Base-by-base conservation (phyloP, 1,140 invertebrate genomes). In the Drosophila nikananu region DNA sequence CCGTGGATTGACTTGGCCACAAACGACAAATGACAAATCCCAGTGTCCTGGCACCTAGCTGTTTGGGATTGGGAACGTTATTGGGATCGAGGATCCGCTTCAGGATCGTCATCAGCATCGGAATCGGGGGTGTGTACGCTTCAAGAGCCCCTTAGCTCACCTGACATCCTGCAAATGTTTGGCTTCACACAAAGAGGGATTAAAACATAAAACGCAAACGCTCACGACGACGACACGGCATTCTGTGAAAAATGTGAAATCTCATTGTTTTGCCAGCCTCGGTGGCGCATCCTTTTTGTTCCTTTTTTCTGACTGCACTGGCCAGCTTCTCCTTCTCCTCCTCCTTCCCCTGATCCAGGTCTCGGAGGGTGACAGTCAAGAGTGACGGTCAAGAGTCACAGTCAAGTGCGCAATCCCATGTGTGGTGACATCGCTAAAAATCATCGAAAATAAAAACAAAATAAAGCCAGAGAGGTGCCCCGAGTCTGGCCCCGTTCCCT, bases 201-300 rank as follows among this genome's bases (percentile, higher is more conserved):
- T 87, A 87, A 78, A 82, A 68, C 83, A 75, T 86, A 86, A 86
- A 86, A 79, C 52, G 51, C 63, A 86, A 86, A 79, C 52, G 51
- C 63, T 80, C 71, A 80, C 51, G 64, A 73, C 12, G 12, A 35
- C 30, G 30, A 32, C 65, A 21, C 44, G 27, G 37, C 57, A 77
- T 87, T 87, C 83, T 66, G 19, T 74, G 46, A 77, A 72, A 72
- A 79, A 76, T 82, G 41, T 71, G 75, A 71, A 86, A 79, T 87
- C 79, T 87, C 84, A 87, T 87, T 87, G 80, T 87, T 83, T 87
- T 87, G 80, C 66, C 83, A 86, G 70, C 84, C 80, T 65, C 72
- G 54, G 63, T 87, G 80, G 80, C 79, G 83, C 83, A 86, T 86
- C 76, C 79, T 78, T 68, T 68, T 77, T 77, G 48, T 52, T 32